Evolutionary conservation across 1,140 invertebrate species (phyloP).

Genomic region (Stenopsyche tienmushanensis): DNA sequence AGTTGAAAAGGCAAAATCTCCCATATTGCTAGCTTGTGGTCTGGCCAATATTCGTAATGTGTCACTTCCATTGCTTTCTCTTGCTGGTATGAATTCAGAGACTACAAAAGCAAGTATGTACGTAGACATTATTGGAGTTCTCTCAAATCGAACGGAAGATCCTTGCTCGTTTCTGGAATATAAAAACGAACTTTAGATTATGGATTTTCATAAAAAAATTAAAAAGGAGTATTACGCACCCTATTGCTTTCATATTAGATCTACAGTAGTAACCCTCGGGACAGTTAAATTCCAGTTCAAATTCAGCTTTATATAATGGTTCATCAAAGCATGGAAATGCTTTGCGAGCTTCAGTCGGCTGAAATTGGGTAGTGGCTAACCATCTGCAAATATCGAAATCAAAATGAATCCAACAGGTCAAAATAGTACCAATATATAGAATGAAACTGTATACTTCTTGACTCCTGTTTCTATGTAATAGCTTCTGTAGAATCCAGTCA

Average conservation of each 20-base stretch:
- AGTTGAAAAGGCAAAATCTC: background rate
- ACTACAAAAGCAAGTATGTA: conserved; percentile 82
- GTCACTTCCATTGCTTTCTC: conserved; percentile 41
- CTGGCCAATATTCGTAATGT: conserved; percentile 38
- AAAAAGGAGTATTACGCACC: too few relatives aligned
- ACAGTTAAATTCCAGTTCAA: conserved; percentile 43
- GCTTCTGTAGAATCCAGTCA: conserved; percentile 61
- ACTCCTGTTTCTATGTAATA: conserved; percentile 50
- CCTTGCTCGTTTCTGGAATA: too few relatives aligned
- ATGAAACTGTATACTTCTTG: conserved; percentile 21
- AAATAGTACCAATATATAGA: background rate
- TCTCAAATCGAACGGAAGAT: conserved; percentile 53
- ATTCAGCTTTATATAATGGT: conserved; percentile 69
- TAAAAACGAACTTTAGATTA: too few relatives aligned
- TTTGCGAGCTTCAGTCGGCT: conserved; percentile 67
- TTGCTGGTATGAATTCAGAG: conserved; percentile 46
- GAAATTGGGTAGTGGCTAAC: conserved; percentile 68
- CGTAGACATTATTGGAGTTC: conserved; percentile 78
- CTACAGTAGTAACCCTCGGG: background rate
- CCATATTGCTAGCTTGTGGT: background rate
- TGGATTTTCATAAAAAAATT: too few relatives aligned
- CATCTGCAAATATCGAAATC: conserved; percentile 49
- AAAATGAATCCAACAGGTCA: background rate
- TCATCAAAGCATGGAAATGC: conserved; percentile 82
- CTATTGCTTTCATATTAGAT: conserved; percentile 5